phyloP scores from a whole-genome alignment of 1,140 invertebrate genomes.

The Zaprionus lachaisei region DNA sequence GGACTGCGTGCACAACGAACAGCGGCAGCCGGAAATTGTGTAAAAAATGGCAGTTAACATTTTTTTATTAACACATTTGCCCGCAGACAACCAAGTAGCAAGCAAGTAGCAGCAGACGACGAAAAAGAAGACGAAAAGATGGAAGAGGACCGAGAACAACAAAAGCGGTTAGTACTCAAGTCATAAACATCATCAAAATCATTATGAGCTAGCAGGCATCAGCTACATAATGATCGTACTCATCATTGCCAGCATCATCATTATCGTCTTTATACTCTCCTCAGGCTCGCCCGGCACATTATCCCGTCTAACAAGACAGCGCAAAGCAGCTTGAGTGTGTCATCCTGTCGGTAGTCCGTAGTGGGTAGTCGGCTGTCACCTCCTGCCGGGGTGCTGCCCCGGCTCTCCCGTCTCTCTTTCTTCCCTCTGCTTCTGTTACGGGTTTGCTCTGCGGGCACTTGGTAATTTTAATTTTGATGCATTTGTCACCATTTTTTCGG shows the following conservation, averaged over 20 bases:
- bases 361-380: neutral
- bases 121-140: neutral
- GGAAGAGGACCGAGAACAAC: slow-evolving; percentile 11
- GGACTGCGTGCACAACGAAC: slow-evolving; percentile 19
- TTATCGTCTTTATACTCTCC: slow-evolving; percentile 24
- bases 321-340: slow-evolving; percentile 76
- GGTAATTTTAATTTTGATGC: slow-evolving; percentile 81
- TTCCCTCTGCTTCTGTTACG: neutral
- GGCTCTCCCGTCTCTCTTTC: neutral
- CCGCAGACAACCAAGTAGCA: slow-evolving; percentile 20
- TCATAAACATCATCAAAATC: slow-evolving; percentile 70
- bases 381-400: neutral
- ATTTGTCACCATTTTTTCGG: slow-evolving; percentile 72
- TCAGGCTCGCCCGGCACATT: slow-evolving; percentile 55
- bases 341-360: slow-evolving; percentile 43
- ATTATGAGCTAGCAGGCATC: slow-evolving; percentile 57
- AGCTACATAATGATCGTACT: slow-evolving; percentile 38
- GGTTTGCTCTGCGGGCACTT: slow-evolving; percentile 54
- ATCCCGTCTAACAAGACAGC: slow-evolving; percentile 65
- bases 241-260: slow-evolving; percentile 27
- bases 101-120: neutral
- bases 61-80: slow-evolving; percentile 69
- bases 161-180: slow-evolving; percentile 48
- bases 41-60: slow-evolving; percentile 80
- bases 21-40: slow-evolving; percentile 63